These are phyloP conservation scores for Drosophila stalkeri DNA, from an alignment of 2,888 invertebrate genomes.

Conservation along the genomic window DNA sequence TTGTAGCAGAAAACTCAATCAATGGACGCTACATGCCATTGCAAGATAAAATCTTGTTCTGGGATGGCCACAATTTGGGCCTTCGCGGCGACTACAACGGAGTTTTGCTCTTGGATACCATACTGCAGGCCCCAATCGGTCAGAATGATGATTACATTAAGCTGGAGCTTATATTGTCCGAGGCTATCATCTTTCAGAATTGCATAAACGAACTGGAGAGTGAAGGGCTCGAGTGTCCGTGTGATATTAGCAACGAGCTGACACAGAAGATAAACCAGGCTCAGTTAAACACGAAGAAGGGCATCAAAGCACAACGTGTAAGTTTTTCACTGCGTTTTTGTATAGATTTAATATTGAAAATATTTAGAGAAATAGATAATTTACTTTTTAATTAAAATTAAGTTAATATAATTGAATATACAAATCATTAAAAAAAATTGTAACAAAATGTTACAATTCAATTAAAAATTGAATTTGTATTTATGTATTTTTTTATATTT, in stretches of 20 bases:
- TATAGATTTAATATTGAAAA: too few species aligned
- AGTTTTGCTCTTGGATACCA: constrained; percentile 94
- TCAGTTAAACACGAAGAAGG: constrained; percentile 91
- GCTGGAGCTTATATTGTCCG: constrained; percentile 94
- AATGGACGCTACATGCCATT: constrained; percentile 91
- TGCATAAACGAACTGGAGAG: constrained; percentile 91
- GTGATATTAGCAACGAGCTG: constrained; percentile 91
- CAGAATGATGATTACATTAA: constrained; percentile 92
- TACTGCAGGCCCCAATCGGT: constrained; percentile 92
- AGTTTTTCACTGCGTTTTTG: constrained; percentile 45
- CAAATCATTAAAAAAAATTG: too few species aligned
- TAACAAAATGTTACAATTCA: too few species aligned
- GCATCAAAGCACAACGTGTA: constrained; percentile 96
- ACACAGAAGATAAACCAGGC: constrained; percentile 90
- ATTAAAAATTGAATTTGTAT: background rate
- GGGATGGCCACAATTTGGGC: constrained; percentile 92
- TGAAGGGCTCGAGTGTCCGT: constrained; percentile 91
- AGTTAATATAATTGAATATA: too few species aligned
- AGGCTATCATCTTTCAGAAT: constrained; percentile 94
- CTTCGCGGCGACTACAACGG: constrained; percentile 96
- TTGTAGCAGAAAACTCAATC: constrained; percentile 86
- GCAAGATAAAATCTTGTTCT: constrained; percentile 93
- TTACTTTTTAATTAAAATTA: background rate
- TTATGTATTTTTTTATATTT: background rate
- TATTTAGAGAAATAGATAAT: background rate